phyloP scores from a whole-genome alignment of 2,797 vertebrate genomes.

The Ficedula albicollis region DNA sequence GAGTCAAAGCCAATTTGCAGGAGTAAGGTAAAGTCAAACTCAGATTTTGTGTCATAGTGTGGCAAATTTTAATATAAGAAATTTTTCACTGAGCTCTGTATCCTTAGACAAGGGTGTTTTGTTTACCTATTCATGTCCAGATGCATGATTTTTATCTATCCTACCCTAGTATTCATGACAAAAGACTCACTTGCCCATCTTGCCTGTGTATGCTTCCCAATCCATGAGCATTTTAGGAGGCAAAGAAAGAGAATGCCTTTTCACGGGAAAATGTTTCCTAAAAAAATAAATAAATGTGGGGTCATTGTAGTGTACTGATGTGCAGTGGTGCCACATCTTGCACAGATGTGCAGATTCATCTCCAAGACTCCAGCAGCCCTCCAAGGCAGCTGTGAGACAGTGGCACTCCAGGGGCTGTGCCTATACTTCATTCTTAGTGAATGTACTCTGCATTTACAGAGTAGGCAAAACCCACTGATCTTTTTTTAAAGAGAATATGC shows the following conservation, averaged over 20 bases:
- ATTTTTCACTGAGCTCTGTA: neutral
- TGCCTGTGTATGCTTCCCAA: accelerated
- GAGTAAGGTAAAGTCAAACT: neutral
- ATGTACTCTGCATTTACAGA: neutral
- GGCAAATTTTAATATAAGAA: neutral
- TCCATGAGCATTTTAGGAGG: neutral
- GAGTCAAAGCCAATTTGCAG: neutral
- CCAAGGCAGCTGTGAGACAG: neutral
- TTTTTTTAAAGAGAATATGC: neutral
- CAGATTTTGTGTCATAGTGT: neutral
- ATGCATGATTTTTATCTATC: neutral
- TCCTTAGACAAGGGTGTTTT: neutral
- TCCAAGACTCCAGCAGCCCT: neutral
- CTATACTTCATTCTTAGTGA: neutral
- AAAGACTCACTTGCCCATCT: neutral
- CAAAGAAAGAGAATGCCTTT: neutral
- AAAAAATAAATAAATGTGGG: neutral
- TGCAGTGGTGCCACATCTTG: neutral
- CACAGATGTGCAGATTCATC: neutral
- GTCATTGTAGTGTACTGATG: neutral
- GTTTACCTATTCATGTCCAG: neutral
- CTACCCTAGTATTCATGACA: neutral
- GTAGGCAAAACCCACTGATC: neutral
- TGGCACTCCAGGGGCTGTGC: accelerated
- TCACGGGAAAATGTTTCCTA: neutral